A percentile compares a stretch with the other conserved stretches of the same genome.
Conservation (phyloP, 2,113 vertebrate genomes). For the Ranitomeya imitator region DNA sequence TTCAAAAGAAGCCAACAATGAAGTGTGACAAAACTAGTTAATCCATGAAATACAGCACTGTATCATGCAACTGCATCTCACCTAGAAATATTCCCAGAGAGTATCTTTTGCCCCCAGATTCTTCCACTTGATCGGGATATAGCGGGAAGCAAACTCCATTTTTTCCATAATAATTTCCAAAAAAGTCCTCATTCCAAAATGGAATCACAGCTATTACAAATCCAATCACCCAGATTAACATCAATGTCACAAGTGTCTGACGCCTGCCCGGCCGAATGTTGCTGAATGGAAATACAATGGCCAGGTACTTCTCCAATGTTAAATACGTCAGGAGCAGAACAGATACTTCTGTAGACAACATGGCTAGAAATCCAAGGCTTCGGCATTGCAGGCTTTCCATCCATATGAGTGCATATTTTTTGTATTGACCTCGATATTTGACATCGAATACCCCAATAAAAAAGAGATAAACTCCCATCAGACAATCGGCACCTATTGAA, state of each 20-base stretch:
- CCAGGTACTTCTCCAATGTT: slow-evolving; percentile 83
- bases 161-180: slow-evolving; percentile 84
- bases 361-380: slow-evolving; percentile 79
- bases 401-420: slow-evolving; percentile 80
- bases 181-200: slow-evolving; percentile 76
- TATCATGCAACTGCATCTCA: slow-evolving; percentile 66
- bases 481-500: slow-evolving; percentile 80
- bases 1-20: not conserved
- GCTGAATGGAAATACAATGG: slow-evolving; percentile 83
- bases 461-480: slow-evolving; percentile 86
- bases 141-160: slow-evolving; percentile 86
- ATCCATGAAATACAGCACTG: not conserved
- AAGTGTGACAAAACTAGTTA: not conserved
- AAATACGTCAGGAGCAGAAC: slow-evolving; percentile 82
- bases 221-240: slow-evolving; percentile 77
- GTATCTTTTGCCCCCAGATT: slow-evolving; percentile 76
- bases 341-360: slow-evolving; percentile 83
- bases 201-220: slow-evolving; percentile 78
- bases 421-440: slow-evolving; percentile 81
- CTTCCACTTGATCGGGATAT: slow-evolving; percentile 81
- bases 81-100: slow-evolving; percentile 85
- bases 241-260: slow-evolving; percentile 72
- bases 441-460: slow-evolving; percentile 80
- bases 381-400: slow-evolving; percentile 80
- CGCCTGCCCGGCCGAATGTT: slow-evolving; percentile 74